Evolutionary conservation across 2,888 invertebrate species (phyloP).

Genomic region (Nomada hirtipes): DNA sequence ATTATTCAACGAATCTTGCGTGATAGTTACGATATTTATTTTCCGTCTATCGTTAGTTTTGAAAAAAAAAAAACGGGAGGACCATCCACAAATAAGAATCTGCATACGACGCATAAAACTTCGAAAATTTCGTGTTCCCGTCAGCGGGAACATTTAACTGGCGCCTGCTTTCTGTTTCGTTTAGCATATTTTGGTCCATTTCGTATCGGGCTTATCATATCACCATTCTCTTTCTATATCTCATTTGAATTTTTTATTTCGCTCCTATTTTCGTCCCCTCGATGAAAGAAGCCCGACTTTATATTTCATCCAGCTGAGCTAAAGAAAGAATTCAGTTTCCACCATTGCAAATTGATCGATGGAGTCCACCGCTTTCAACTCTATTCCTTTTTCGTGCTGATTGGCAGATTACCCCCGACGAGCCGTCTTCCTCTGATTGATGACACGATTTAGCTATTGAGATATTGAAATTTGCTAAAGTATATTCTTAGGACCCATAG

Average conservation of each 20-base stretch:
- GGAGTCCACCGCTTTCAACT: not conserved
- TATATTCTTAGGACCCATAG: too few relatives aligned
- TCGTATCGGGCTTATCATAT: not conserved
- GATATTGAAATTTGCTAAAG: not conserved
- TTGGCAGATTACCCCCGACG: slow-evolving; percentile 24
- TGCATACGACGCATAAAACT: slow-evolving; percentile 14
- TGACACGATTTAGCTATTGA: slow-evolving; percentile 7
- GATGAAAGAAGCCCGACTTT: too few relatives aligned
- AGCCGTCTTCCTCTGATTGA: slow-evolving; percentile 33
- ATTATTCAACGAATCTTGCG: too few relatives aligned
- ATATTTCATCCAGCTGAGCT: not conserved
- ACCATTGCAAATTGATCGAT: slow-evolving; percentile 8
- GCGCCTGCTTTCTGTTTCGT: slow-evolving; percentile 45
- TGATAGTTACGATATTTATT: not conserved
- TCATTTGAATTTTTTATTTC: not conserved
- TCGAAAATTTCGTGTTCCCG: not conserved
- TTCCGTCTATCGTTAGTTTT: not conserved
- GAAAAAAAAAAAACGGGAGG: too few relatives aligned
- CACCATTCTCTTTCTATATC: not conserved
- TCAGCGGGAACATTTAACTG: slow-evolving; percentile 12
- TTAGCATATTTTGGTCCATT: slow-evolving; percentile 26
- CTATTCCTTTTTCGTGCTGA: slow-evolving; percentile 3
- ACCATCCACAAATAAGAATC: not conserved
- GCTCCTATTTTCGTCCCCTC: not conserved
- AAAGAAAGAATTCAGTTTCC: not conserved